Evolutionary conservation across 23 tunicate genomes (phyloP), one percentile per base, ranked within the genome.

Genomic region (Halocynthia aurantium): DNA sequence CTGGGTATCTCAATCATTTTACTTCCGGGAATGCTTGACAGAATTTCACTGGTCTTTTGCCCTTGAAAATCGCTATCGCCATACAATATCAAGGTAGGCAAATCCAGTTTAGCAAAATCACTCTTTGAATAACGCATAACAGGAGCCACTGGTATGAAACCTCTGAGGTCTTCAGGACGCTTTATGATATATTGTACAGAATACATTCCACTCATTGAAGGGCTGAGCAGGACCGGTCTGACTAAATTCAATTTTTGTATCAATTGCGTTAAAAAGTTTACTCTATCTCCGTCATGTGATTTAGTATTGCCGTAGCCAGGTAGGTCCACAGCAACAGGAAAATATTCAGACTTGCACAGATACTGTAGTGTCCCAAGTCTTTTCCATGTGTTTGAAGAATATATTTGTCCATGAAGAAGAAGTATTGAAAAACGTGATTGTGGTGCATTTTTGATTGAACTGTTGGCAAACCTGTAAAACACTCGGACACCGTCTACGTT

Each of bases 371-470:
- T 91, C 15, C 75, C 78, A 5, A 86, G 40, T 12, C 71, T 49
- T 60, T 65, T 52, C 97, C 97, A 91, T 8, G 87, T 86, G 17
- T 82, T 50, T 9, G 98, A 69, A 50, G 64, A n/a, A 80, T 75
- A 93, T n/a, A 85, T 86, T 13, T 76, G 77, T 8, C 98, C 98
- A 62, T 93, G 98, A 6, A 93, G 69, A 40, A 93, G 66, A 9
- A 93, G 69, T 50, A 87, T 82, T 7, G 90, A 52, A 19, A 70
- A 22, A 55, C 57, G 40, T 10, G 77, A 51, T 50, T 57, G 44
- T 51, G 50, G 60, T 7, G 55, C 64, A 22, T 74, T 18, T 10
- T 74, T 74, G 10, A 56, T 5, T 7, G 62, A 54, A 54, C 63
- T 74, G 40, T 12, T 53, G 12, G 78, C 64, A 54, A 54, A 74